Evolutionary conservation across 2,888 invertebrate genomes (phyloP).

Genomic region (Dryadula phaetusa): DNA sequence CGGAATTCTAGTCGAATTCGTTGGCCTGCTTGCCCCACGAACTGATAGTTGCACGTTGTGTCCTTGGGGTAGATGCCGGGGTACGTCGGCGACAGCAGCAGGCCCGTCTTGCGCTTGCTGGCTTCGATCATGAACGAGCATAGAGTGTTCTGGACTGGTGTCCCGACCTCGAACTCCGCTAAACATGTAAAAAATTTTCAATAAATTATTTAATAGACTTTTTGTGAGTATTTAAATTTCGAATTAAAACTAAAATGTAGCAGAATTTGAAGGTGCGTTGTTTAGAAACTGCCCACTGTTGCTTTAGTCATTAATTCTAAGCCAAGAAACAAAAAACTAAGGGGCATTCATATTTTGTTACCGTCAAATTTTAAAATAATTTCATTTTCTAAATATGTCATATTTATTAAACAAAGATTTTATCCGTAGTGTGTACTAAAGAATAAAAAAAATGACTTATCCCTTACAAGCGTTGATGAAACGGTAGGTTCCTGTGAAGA

Average conservation of each 20-base stretch:
- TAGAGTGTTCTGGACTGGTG: constrained; percentile 92
- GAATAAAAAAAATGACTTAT: constrained; percentile 17
- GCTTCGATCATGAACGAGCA: constrained; percentile 95
- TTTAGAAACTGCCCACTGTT: no score
- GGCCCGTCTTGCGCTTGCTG: constrained; percentile 90
- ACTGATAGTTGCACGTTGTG: constrained; percentile 95
- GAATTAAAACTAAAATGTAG: no score
- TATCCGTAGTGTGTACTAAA: no score
- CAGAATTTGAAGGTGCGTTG: no score
- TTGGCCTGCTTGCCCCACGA: constrained; percentile 95
- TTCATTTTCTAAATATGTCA: no score
- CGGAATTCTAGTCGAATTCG: constrained; percentile 97
- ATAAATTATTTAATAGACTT: neutral
- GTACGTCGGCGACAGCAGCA: constrained; percentile 98
- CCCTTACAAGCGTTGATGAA: constrained; percentile 97
- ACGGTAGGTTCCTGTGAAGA: constrained; percentile 94
- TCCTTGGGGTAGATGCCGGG: constrained; percentile 99
- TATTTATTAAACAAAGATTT: no score
- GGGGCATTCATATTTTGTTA: no score
- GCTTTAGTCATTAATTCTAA: no score
- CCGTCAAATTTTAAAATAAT: no score
- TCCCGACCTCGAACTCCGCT: constrained; percentile 97
- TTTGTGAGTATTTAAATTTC: neutral
- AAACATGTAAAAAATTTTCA: constrained; percentile 34
- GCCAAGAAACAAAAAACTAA: no score